Conservation (phyloP, 2,797 vertebrate genomes). For the Sebastes ruberrimus region DNA sequence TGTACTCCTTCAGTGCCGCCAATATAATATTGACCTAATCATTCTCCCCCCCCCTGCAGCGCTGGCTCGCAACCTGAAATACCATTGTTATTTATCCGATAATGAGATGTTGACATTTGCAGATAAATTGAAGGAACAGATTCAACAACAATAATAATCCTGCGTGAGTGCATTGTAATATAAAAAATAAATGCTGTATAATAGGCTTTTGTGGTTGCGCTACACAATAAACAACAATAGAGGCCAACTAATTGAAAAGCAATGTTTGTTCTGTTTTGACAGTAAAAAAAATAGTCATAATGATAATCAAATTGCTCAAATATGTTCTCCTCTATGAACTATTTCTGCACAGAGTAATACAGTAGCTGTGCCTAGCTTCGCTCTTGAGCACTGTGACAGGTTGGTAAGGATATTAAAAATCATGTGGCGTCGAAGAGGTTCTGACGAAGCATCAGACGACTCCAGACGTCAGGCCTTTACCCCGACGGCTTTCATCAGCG, state of each 20-base stretch:
- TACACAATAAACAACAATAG: constrained; percentile 8
- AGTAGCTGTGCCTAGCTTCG: not conserved
- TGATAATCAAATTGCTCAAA: not conserved
- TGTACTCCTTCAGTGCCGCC: constrained; percentile 60
- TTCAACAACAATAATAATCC: constrained; percentile 40
- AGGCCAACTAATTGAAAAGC: constrained; percentile 37
- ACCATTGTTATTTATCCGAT: constrained; percentile 63
- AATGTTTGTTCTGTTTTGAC: not conserved
- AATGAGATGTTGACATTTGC: constrained; percentile 77
- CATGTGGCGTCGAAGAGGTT: not conserved
- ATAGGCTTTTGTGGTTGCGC: not conserved
- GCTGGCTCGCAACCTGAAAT: constrained; percentile 51
- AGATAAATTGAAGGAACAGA: constrained; percentile 63
- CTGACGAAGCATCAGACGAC: constrained; percentile 6
- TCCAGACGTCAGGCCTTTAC: constrained; percentile 1
- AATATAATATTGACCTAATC: constrained; percentile 74
- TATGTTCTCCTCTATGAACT: not conserved
- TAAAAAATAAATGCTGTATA: constrained; percentile 27
- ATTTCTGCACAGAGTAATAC: not conserved
- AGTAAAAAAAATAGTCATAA: not conserved
- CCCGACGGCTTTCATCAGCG: constrained; percentile 19
- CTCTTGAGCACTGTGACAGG: not conserved
- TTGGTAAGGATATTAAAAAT: constrained; percentile 19
- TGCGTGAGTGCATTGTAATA: constrained; percentile 11
- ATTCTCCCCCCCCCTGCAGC: constrained; percentile 51